Base-by-base conservation (phyloP, 2,113 vertebrate species). In the Seriola aureovittata region DNA sequence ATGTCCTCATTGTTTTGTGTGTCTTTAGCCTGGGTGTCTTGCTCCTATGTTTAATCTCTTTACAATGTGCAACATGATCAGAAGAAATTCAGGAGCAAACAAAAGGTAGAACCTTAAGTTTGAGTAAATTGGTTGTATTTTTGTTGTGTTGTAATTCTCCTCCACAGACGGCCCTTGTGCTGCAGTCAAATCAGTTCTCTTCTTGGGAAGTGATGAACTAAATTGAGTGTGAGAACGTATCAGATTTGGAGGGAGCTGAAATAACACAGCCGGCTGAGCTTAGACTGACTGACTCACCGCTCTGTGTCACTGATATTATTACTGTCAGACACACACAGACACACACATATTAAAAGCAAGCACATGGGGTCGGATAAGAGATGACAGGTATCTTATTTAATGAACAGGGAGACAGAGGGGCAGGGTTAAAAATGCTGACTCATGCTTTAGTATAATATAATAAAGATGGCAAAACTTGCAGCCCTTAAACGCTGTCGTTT, bases 151-250 rank as follows among this genome's bases (percentile, higher is more conserved):
- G 29, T 40, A 10, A 67, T 36, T 68, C 55, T 36, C 23, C 12
- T 36, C 16, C 25, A 59, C 52, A 21, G 40, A 70, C 8, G 14
- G 1, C 62, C 29, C 25, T 73, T 44, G 7, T 57, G 75, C 72
- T 44, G 71, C 54, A 63, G 50, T 71, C 38, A 38, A 21, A 80
- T 67, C 23, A 5, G 19, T 70, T 79, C 70, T 34, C 52, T 79
- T 42, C 25, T 60, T 4, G 0, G 40, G 38, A 73, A 55, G 80
- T 29, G 62, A 80, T 74, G 34, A 84, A 80, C 84, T 76, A 75
- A 91, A 91, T 75, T 82, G 91, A 85, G 71, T 66, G 82, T 81
- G 88, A 91, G 90, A 89, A 86, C 8, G 34, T 13, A 71, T 71
- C 68, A 74, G 85, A 85, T 87, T 77, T 83, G 63, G 69, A 85